Conservation (phyloP, 2,113 vertebrate species). For the Microtus pennsylvanicus region DNA sequence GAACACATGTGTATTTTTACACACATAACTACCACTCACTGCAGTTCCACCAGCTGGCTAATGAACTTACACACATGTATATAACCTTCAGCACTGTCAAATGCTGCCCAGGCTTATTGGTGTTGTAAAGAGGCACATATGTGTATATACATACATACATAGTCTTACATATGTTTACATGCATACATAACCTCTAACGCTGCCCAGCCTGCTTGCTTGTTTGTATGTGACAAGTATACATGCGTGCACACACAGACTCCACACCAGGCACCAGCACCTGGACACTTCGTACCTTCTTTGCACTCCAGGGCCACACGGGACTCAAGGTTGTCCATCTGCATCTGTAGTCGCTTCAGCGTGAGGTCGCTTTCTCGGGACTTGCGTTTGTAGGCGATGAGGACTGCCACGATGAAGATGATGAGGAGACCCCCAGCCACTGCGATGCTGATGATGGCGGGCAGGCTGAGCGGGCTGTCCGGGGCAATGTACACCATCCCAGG, state of each 20-base stretch:
- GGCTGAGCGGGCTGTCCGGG: constrained; percentile 97
- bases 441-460: constrained; percentile 98
- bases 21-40: not conserved
- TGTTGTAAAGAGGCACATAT: not conserved
- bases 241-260: fast-evolving
- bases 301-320: constrained; percentile 99
- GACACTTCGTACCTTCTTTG: constrained; percentile 93
- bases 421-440: constrained; percentile 95
- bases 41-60: not conserved
- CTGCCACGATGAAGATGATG: constrained; percentile 97
- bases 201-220: not conserved
- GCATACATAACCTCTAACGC: no score
- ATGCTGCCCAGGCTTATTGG: not conserved
- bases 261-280: fast-evolving
- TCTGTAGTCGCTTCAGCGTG: constrained; percentile 97
- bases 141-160: not conserved
- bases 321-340: constrained; percentile 99
- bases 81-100: no score
- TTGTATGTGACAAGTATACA: not conserved
- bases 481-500: constrained; percentile 98
- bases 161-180: not conserved
- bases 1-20: not conserved
- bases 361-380: constrained; percentile 98
- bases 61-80: not conserved
- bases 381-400: constrained; percentile 98